Conservation (phyloP, 2,888 invertebrate genomes). For the Ectemnius lituratus region DNA sequence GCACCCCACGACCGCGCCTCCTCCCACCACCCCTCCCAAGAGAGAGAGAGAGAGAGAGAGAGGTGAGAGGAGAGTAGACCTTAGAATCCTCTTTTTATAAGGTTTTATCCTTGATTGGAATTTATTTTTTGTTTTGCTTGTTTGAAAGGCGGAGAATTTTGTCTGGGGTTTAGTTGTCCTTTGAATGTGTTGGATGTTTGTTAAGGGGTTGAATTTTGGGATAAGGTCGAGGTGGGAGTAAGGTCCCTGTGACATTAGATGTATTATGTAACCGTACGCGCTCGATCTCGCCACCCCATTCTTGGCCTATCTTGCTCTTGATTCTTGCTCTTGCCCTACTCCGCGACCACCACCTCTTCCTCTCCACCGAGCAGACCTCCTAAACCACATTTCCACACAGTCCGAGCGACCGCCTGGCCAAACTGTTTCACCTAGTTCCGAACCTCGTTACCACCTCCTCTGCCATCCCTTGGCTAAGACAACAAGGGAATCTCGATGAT, state of each 20-base stretch:
- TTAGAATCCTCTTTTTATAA: not conserved
- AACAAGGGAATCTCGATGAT: no score
- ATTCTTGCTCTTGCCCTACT: constrained; percentile 9
- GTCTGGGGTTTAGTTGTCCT: no score
- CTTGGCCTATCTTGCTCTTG: constrained; percentile 13
- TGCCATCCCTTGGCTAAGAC: not conserved
- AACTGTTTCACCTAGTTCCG: no score
- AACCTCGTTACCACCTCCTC: constrained; percentile 20
- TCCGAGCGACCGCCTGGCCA: no score
- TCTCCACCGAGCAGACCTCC: constrained; percentile 2
- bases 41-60: not conserved
- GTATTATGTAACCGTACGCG: constrained; percentile 59
- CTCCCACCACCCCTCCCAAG: constrained; percentile 1
- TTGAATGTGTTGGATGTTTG: no score
- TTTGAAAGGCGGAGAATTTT: no score
- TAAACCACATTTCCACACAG: no score
- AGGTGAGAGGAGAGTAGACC: not conserved
- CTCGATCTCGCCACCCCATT: constrained; percentile 37
- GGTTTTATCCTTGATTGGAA: no score
- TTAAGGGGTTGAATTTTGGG: no score
- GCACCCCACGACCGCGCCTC: constrained; percentile 12
- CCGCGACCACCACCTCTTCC: not conserved
- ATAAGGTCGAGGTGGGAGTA: not conserved
- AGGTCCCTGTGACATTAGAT: constrained; percentile 34
- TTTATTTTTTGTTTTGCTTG: no score